phyloP scores from a whole-genome alignment of 64 coral and sea anemone genomes.

The Acropora tenuis region DNA sequence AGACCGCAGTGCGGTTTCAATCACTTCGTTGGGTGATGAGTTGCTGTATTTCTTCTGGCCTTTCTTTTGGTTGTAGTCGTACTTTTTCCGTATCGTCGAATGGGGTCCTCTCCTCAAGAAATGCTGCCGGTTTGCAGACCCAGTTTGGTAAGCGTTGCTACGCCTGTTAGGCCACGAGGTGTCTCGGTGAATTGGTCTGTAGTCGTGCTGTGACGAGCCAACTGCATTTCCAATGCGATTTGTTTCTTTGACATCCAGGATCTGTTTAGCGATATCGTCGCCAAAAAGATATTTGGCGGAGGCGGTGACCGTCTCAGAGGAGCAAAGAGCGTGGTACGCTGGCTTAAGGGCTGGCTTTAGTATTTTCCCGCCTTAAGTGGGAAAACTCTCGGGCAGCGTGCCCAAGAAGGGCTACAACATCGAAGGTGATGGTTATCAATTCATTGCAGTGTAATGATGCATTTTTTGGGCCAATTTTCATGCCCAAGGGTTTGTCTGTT shows the following conservation, averaged over 20 bases:
- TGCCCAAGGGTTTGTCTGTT: not conserved
- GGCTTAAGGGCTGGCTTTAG: not conserved
- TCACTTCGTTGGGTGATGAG: not conserved
- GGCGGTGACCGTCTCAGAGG: no score
- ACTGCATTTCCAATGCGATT: conserved; percentile 3
- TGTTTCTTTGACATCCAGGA: not conserved
- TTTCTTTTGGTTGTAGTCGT: not conserved
- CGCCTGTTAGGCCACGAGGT: not conserved
- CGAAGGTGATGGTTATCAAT: not conserved
- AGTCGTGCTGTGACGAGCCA: not conserved
- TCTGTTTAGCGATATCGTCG: no score
- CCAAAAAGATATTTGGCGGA: no score
- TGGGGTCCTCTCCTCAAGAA: not conserved
- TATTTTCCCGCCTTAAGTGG: not conserved
- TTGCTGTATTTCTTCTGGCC: conserved; percentile 12
- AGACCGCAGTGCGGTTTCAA: not conserved
- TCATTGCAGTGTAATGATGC: not conserved
- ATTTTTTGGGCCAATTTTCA: conserved; percentile 1
- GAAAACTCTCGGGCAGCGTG: not conserved
- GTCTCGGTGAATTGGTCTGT: not conserved
- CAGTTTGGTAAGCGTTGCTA: not conserved
- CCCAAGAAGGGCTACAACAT: conserved; percentile 4
- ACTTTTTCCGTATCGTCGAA: not conserved
- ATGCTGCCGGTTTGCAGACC: not conserved
- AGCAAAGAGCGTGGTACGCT: no score